Evolutionary conservation across 2,888 invertebrate genomes (phyloP).

Genomic region (Eumacrocentrus americanus): DNA sequence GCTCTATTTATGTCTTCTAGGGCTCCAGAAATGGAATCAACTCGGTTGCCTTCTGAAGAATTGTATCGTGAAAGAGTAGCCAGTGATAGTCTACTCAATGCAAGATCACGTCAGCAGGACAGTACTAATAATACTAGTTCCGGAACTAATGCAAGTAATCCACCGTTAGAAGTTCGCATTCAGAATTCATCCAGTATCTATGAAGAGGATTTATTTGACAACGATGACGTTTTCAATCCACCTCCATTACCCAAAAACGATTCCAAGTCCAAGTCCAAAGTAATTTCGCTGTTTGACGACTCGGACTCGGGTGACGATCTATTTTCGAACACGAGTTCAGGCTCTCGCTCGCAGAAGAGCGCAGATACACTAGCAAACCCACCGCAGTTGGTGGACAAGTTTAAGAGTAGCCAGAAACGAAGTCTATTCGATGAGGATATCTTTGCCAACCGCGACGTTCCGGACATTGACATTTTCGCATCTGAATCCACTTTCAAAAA

Average conservation of each 20-base stretch:
- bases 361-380: constrained; percentile 41
- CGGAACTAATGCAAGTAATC: constrained; percentile 23
- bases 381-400: constrained; percentile 38
- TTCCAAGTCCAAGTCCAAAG: constrained; percentile 48
- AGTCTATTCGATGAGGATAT: constrained; percentile 49
- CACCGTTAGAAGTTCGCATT: constrained; percentile 20
- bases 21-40: constrained; percentile 48
- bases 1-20: constrained; percentile 38
- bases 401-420: constrained; percentile 32
- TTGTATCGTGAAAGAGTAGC: constrained; percentile 48
- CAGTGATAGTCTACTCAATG: constrained; percentile 49
- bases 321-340: constrained; percentile 52
- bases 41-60: constrained; percentile 50
- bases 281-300: constrained; percentile 53
- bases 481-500: constrained; percentile 19
- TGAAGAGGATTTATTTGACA: constrained; percentile 43
- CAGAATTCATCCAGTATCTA: constrained; percentile 20
- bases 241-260: constrained; percentile 53
- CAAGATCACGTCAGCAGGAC: constrained; percentile 32
- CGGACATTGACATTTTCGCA: constrained; percentile 51
- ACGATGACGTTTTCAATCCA: constrained; percentile 53
- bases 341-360: constrained; percentile 50
- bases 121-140: constrained; percentile 23
- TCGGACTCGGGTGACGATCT: constrained; percentile 57
- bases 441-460: constrained; percentile 40